Evolutionary conservation across 1,140 invertebrate genomes (phyloP).

Genomic region (Neodiprion lecontei): DNA sequence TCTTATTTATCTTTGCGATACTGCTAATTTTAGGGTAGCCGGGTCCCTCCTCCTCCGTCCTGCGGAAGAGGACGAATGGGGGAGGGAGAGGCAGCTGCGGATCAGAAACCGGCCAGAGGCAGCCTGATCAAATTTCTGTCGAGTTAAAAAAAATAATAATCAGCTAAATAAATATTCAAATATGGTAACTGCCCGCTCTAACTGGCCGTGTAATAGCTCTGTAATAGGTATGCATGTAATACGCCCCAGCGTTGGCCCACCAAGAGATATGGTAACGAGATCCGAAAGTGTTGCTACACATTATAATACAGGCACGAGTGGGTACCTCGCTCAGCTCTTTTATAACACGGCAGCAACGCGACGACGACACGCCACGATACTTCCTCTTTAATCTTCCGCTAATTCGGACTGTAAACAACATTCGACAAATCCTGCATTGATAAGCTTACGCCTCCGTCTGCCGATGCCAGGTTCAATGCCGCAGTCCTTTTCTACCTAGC

Average conservation of each 20-base stretch:
- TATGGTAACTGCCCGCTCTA: conserved; percentile 34
- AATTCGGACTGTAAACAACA: too few species aligned
- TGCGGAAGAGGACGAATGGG: too few species aligned
- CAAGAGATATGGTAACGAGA: conserved; percentile 38
- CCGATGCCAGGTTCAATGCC: too few species aligned
- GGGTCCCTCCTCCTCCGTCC: neutral
- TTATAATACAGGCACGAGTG: neutral
- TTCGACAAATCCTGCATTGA: too few species aligned
- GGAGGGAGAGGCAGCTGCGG: too few species aligned
- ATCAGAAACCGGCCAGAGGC: too few species aligned
- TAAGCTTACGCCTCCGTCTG: too few species aligned
- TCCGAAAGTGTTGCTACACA: conserved; percentile 22
- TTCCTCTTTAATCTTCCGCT: too few species aligned
- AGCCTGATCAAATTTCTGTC: conserved; percentile 37
- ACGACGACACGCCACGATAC: too few species aligned
- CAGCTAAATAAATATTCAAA: conserved; percentile 42
- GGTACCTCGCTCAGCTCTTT: neutral
- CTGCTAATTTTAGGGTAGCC: conserved; percentile 29
- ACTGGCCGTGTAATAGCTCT: conserved; percentile 36
- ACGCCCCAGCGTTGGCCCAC: conserved; percentile 18
- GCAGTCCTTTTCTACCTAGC: too few species aligned
- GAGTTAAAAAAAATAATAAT: conserved; percentile 36
- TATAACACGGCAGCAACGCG: neutral
- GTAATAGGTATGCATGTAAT: conserved; percentile 30
- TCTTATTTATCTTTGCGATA: conserved; percentile 16